phyloP scores from a whole-genome alignment of 2,797 vertebrate species.

The Valencia hispanica region DNA sequence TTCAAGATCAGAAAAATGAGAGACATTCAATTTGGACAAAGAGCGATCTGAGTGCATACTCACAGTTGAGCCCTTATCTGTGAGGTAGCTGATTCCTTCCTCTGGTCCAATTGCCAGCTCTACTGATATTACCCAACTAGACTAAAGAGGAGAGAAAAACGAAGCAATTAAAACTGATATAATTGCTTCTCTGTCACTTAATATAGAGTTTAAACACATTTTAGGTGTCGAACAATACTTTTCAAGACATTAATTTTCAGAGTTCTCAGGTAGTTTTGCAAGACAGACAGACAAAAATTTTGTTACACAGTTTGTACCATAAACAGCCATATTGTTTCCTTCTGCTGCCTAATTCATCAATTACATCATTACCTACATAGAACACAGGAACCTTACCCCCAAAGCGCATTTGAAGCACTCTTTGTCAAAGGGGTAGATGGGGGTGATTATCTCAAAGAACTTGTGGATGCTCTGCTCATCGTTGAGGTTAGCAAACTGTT shows the following conservation, averaged over 20 bases:
- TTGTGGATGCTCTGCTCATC: constrained; percentile 98
- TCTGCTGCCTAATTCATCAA: neutral
- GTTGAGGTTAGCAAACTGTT: constrained; percentile 96
- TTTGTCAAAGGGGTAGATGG: constrained; percentile 96
- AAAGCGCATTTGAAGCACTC: constrained; percentile 99
- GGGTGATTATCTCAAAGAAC: constrained; percentile 97
- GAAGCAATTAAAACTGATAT: neutral
- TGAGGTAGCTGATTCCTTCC: constrained; percentile 99
- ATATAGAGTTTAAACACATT: neutral
- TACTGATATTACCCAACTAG: constrained; percentile 98
- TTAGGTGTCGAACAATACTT: neutral
- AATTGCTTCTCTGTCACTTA: neutral
- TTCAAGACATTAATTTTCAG: neutral
- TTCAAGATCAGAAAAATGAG: neutral
- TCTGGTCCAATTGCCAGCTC: constrained; percentile 97
- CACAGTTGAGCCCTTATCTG: constrained; percentile 97
- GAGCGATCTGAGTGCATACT: constrained; percentile 56
- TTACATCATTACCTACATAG: constrained; percentile 8
- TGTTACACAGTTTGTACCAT: neutral
- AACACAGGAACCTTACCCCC: constrained; percentile 80
- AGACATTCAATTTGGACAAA: neutral
- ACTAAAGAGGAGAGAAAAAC: constrained; percentile 75
- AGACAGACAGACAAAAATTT: too few relatives aligned
- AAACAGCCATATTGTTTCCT: neutral
- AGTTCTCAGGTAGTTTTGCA: too few relatives aligned